Base-by-base conservation (phyloP, 2,888 invertebrate species). In the Eupithecia subfuscata region DNA sequence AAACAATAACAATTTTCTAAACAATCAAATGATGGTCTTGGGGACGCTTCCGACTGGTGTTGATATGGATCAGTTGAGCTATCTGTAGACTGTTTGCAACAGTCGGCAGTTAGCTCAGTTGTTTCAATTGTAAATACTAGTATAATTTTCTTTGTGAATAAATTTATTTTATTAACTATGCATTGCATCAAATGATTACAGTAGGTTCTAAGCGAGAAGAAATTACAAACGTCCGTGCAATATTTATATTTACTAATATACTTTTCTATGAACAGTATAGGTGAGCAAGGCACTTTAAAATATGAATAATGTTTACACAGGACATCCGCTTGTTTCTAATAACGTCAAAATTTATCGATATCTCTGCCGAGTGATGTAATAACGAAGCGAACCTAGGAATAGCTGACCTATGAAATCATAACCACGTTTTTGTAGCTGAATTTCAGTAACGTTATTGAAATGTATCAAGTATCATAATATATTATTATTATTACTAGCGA, bases 281-380 rank as follows among this genome's bases (percentile, higher is more conserved):
- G n/a, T 52, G 52, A 52, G 22, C 22, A 11, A 12, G 56, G 12
- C 25, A 60, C 60, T 60, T 60, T 60, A 3, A 22, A 25, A 12
- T 25, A 25, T 60, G 25, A 60, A 60, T 60, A 25, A 60, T 60
- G 60, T 60, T 60, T 25, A 60, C 60, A 2, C 60, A 60, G 60
- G 60, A 60, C 60, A 60, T 60, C 60, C 60, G 60, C 60, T 25
- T 60, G 60, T 6, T 60, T 60, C 60, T 60, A 25, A 60, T 60
- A 60, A 14, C 12, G 12, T 60, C 25, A 25, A 60, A 60, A 60
- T 60, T 60, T 60, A 60, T 60, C 25, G 60, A 60, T 60, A 60
- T 25, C 12, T 25, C 12, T 12, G 25, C 25, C 60, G 14, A 60
- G 25, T 60, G 60, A 60, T 60, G 60, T 25, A 12, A 60, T 60